phyloP scores from a whole-genome alignment of 2,113 vertebrate species.

The Oophaga pumilio region DNA sequence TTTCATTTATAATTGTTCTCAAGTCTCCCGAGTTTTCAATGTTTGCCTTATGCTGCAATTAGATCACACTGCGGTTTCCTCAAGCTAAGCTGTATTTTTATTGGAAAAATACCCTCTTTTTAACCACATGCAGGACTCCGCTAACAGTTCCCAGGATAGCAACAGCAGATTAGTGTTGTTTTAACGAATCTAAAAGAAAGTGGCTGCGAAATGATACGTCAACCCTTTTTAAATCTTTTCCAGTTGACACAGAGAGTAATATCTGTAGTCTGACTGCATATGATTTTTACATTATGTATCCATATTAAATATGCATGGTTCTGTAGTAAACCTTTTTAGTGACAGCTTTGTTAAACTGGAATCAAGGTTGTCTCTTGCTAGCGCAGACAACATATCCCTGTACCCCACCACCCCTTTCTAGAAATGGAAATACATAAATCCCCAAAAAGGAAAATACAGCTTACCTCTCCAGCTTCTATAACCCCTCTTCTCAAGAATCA shows the following conservation, averaged over 20 bases:
- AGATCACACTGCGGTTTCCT: conserved; percentile 53
- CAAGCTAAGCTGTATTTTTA: conserved; percentile 41
- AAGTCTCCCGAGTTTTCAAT: conserved; percentile 12
- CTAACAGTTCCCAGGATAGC: conserved; percentile 28
- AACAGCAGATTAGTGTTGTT: background rate
- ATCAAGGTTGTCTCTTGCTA: background rate
- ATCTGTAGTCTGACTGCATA: background rate
- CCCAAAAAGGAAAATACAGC: background rate
- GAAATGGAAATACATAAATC: background rate
- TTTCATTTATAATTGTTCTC: conserved; percentile 22
- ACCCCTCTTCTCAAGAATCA: background rate
- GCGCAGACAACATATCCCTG: background rate
- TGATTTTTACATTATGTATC: background rate
- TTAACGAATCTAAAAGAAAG: conserved; percentile 29
- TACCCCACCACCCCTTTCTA: background rate
- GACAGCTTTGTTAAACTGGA: background rate
- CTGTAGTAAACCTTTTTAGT: background rate
- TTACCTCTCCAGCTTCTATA: background rate
- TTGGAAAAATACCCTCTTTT: conserved; percentile 42
- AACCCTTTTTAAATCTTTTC: background rate
- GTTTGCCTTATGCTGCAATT: conserved; percentile 45
- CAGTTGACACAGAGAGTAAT: background rate
- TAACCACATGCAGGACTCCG: conserved; percentile 15
- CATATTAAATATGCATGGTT: background rate
- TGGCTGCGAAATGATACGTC: background rate